Evolutionary conservation across 1,140 invertebrate genomes (phyloP).

Genomic region (Leptopilina boulardi): DNA sequence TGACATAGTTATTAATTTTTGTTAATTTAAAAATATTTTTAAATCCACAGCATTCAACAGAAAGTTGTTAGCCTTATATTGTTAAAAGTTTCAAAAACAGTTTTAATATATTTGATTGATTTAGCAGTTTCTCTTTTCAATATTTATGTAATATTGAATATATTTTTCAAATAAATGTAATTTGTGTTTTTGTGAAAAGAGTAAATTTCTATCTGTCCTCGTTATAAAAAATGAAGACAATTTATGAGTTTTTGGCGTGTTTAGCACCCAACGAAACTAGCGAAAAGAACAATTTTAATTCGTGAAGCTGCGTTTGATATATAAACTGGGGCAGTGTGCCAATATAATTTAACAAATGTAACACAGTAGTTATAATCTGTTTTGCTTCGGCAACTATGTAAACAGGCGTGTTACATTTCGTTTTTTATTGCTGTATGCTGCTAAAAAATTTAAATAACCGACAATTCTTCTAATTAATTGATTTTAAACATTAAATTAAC

Average conservation of each 20-base stretch:
- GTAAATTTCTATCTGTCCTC: not conserved
- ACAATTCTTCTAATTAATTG: not conserved
- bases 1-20: too few species aligned
- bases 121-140: too few species aligned
- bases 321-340: constrained; percentile 29
- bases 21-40: too few species aligned
- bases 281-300: not conserved
- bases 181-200: too few species aligned
- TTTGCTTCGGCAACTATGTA: constrained; percentile 20
- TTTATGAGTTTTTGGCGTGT: constrained; percentile 13
- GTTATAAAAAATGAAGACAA: not conserved
- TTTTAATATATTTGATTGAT: too few species aligned
- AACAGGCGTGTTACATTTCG: not conserved
- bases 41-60: too few species aligned
- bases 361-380: constrained; percentile 8
- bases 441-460: not conserved
- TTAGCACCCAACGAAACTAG: constrained; percentile 20
- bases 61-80: too few species aligned
- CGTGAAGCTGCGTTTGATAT: not conserved
- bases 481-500: not conserved
- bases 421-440: not conserved
- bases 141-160: too few species aligned
- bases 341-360: constrained; percentile 2
- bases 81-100: too few species aligned
- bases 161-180: too few species aligned